These are phyloP conservation scores for Podocnemis expansa DNA, from an alignment of 2,113 vertebrate genomes.

Conservation along the genomic window DNA sequence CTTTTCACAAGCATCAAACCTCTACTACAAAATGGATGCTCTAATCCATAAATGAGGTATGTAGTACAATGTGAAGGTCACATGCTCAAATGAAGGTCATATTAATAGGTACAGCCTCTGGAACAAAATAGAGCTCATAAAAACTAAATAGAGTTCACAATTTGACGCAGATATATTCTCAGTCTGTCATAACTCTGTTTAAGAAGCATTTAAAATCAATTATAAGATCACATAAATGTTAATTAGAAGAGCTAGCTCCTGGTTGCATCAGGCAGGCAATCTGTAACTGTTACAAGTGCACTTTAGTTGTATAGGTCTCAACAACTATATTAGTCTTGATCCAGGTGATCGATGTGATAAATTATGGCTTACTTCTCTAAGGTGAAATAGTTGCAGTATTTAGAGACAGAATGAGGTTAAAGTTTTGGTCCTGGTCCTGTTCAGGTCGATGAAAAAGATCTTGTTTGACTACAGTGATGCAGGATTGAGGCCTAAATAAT, in stretches of 20 bases:
- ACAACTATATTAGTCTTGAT: background rate
- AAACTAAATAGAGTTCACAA: background rate
- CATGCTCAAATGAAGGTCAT: background rate
- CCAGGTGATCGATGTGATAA: background rate
- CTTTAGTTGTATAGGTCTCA: background rate
- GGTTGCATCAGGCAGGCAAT: conserved; percentile 12
- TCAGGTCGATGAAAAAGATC: background rate
- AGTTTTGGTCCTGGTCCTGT: background rate
- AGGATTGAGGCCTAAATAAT: background rate
- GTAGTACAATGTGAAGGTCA: background rate
- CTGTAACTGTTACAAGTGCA: background rate
- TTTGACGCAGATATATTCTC: background rate
- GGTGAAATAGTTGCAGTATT: background rate
- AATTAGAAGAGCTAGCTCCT: conserved; percentile 40
- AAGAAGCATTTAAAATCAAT: conserved; percentile 2
- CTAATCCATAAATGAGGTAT: background rate
- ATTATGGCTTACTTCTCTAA: background rate
- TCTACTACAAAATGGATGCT: background rate
- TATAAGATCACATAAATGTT: background rate
- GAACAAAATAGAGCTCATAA: background rate
- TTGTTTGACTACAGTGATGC: background rate
- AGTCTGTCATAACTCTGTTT: conserved; percentile 31
- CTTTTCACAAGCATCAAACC: background rate
- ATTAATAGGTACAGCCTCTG: background rate
- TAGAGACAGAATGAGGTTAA: background rate